These are phyloP conservation scores for Tachuris rubrigastra DNA, from an alignment of 2,113 vertebrate genomes.

Conservation along the genomic window DNA sequence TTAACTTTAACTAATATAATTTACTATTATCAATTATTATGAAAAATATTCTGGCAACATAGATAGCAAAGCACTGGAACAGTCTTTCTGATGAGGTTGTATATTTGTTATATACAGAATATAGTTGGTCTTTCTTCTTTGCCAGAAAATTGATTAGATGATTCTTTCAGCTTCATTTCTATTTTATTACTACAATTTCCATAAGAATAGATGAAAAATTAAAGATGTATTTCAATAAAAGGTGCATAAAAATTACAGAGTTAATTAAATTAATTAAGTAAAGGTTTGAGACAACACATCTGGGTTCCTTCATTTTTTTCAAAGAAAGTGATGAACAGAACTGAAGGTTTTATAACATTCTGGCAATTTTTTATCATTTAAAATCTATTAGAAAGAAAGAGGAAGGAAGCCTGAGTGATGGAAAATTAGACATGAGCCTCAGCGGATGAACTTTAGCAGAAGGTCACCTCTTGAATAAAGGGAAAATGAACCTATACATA, in stretches of 20 bases:
- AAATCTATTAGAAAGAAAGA: background rate
- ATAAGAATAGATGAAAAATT: background rate
- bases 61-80: background rate
- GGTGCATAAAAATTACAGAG: background rate
- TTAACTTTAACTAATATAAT: background rate
- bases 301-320: background rate
- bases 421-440: background rate
- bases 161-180: background rate
- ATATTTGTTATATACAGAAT: background rate
- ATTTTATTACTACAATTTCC: background rate
- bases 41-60: background rate
- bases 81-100: background rate
- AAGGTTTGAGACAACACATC: background rate
- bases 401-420: background rate
- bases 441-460: background rate
- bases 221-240: background rate
- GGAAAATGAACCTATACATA: background rate
- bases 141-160: background rate
- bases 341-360: background rate
- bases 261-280: background rate
- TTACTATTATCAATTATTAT: background rate
- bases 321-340: background rate
- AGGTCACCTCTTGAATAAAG: background rate
- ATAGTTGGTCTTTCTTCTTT: background rate
- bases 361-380: background rate